Evolutionary conservation across 2,888 invertebrate species (phyloP).

Genomic region (Erebia aethiops): DNA sequence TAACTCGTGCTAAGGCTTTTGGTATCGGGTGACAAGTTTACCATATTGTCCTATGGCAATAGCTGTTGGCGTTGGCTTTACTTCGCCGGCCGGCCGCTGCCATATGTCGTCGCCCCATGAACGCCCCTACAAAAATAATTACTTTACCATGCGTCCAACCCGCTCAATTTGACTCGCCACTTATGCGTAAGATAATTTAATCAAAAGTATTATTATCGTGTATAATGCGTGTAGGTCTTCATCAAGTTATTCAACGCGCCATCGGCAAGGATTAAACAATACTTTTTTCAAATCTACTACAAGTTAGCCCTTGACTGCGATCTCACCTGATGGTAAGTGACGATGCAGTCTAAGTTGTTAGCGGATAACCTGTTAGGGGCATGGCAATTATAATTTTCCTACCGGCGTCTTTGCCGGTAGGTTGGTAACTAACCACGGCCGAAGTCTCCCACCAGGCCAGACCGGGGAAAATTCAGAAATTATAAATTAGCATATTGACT

Average conservation of each 20-base stretch:
- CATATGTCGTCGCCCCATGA: constrained; percentile 74
- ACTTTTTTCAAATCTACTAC: not conserved
- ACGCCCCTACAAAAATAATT: constrained; percentile 76
- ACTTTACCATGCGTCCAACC: constrained; percentile 64
- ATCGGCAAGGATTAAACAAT: not conserved
- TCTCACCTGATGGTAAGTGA: too few species aligned
- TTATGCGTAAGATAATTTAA: constrained; percentile 33
- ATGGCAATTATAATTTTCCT: too few species aligned
- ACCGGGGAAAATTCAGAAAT: too few species aligned
- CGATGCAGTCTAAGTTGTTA: too few species aligned
- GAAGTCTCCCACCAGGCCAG: too few species aligned
- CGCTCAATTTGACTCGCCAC: constrained; percentile 53
- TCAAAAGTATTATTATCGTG: constrained; percentile 27
- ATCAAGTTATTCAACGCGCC: not conserved
- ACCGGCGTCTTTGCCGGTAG: too few species aligned
- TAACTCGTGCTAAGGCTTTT: too few species aligned
- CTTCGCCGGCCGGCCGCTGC: constrained; percentile 45
- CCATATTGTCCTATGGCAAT: constrained; percentile 37
- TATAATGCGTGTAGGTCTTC: not conserved
- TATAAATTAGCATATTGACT: too few species aligned
- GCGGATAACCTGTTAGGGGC: too few species aligned
- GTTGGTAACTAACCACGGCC: too few species aligned
- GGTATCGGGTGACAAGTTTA: constrained; percentile 35
- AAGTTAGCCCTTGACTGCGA: too few species aligned
- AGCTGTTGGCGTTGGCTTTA: constrained; percentile 16